A percentile compares a stretch with the other conserved stretches of the same genome.
Conservation (phyloP, 2,113 vertebrate genomes). For the Hipposideros armiger region DNA sequence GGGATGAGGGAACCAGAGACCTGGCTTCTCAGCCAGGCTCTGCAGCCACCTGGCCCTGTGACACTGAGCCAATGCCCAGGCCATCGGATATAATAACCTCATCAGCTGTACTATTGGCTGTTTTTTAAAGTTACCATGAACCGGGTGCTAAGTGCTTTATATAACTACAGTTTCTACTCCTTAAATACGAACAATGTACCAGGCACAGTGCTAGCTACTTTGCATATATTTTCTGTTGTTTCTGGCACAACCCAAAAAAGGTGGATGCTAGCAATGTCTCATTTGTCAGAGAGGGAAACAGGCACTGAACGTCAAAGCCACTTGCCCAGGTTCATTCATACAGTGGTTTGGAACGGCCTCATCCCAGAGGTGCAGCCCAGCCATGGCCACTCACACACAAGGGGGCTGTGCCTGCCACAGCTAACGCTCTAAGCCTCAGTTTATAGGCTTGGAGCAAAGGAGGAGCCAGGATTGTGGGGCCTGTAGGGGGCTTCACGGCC, state of each 20-base stretch:
- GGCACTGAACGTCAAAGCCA: not conserved
- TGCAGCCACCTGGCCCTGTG: not conserved
- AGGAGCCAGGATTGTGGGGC: not conserved
- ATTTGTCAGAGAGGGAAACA: not conserved
- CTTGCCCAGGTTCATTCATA: not conserved
- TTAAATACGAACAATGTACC: not conserved
- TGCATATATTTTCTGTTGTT: conserved; percentile 27
- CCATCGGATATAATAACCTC: not conserved
- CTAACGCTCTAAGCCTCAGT: not conserved
- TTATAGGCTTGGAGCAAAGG: not conserved
- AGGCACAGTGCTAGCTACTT: not conserved
- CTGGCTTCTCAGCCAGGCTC: not conserved
- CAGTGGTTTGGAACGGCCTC: not conserved
- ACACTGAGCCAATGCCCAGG: not conserved
- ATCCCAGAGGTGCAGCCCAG: not conserved
- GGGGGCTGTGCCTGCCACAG: not conserved
- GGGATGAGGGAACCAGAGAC: not conserved
- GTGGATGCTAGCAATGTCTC: not conserved
- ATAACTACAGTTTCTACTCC: conserved; percentile 24
- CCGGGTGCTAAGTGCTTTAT: not conserved
- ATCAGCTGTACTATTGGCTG: not conserved
- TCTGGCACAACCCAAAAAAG: not conserved
- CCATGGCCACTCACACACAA: not conserved
- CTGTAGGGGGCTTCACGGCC: not conserved
- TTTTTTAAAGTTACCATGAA: conserved; percentile 7